Conservation (phyloP, 2,888 invertebrate species). For the Brachycybe producta region DNA sequence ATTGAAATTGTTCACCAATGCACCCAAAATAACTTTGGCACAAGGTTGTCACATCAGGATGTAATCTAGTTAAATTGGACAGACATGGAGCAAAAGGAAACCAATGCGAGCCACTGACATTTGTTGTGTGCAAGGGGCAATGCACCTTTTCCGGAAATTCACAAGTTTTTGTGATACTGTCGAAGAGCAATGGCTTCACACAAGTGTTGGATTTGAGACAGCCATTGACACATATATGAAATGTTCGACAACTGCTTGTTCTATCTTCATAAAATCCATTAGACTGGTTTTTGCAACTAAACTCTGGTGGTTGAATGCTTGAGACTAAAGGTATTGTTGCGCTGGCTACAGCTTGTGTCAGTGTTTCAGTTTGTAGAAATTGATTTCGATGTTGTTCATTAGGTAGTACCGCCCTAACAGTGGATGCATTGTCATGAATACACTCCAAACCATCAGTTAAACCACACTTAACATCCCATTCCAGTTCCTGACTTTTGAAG, state of each 20-base stretch:
- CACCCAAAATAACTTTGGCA: conserved; percentile 22
- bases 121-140: conserved; percentile 18
- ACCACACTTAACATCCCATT: conserved; percentile 7
- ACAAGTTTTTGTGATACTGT: conserved; percentile 22
- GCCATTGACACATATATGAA: conserved; percentile 22
- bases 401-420: not conserved
- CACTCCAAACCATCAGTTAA: conserved; percentile 1
- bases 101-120: too few relatives aligned
- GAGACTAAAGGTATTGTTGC: not conserved
- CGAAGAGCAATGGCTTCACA: conserved; percentile 22
- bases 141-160: conserved; percentile 22
- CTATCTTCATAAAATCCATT: conserved; percentile 23
- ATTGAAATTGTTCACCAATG: conserved; percentile 12
- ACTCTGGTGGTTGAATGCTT: not conserved
- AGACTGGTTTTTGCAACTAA: conserved; percentile 20
- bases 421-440: not conserved
- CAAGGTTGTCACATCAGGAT: conserved; percentile 18
- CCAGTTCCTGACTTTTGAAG: not conserved
- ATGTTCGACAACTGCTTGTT: conserved; percentile 21
- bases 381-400: conserved; percentile 1
- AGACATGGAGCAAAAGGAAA: too few relatives aligned
- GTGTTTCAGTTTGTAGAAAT: not conserved
- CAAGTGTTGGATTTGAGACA: conserved; percentile 22
- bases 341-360: not conserved
- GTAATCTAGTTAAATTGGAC: conserved; percentile 13